Conservation (phyloP, 2,888 invertebrate genomes). For the Andrena praecox region DNA sequence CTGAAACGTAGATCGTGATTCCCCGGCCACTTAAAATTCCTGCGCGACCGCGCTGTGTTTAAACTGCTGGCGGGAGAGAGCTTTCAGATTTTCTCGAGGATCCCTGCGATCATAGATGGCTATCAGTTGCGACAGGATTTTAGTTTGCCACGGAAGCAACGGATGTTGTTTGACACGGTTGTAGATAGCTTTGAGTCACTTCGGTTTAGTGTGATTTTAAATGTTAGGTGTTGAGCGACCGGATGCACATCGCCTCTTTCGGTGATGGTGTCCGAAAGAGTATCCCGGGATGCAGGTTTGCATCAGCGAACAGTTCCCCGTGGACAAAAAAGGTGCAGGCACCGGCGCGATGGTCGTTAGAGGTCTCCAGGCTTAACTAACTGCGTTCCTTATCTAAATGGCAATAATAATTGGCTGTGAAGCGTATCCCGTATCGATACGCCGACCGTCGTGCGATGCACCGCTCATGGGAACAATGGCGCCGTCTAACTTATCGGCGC, state of each 20-base stretch:
- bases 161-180: too few species aligned
- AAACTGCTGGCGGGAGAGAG: too few species aligned
- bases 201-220: too few species aligned
- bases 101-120: too few species aligned
- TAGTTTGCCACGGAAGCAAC: too few species aligned
- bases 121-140: too few species aligned
- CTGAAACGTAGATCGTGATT: not conserved
- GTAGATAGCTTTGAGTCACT: too few species aligned
- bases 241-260: too few species aligned
- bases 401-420: slow-evolving; percentile 73
- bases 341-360: slow-evolving; percentile 56
- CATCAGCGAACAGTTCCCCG: slow-evolving; percentile 20
- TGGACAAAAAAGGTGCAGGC: slow-evolving; percentile 36
- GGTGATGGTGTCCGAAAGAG: not conserved
- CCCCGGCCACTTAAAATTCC: not conserved
- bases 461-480: slow-evolving; percentile 71
- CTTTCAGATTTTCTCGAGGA: too few species aligned
- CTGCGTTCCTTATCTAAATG: slow-evolving; percentile 73
- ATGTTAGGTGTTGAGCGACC: too few species aligned
- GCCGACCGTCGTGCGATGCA: slow-evolving; percentile 57
- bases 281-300: slow-evolving; percentile 4
- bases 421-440: slow-evolving; percentile 71
- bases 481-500: slow-evolving; percentile 62
- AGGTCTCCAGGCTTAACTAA: slow-evolving; percentile 66
- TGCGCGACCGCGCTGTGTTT: too few species aligned